phyloP scores from a whole-genome alignment of 1,140 invertebrate genomes.

The Anthonomus grandis region DNA sequence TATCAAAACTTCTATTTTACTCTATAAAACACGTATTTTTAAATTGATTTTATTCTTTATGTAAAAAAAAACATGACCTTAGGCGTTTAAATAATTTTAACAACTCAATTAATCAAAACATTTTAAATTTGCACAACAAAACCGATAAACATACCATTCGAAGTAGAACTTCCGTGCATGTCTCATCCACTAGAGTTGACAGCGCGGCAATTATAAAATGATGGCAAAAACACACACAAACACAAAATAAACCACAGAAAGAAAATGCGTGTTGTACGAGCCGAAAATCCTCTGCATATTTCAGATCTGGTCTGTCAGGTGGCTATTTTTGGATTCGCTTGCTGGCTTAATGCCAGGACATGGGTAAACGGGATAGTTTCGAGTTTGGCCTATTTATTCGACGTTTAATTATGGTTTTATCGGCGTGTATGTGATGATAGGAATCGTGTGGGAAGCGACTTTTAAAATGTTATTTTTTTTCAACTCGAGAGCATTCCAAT shows the following conservation, averaged over 20 bases:
- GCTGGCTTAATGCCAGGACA: constrained; percentile 14
- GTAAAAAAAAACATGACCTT: too few relatives aligned
- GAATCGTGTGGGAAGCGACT: not conserved
- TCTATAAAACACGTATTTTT: too few relatives aligned
- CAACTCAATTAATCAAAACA: not conserved
- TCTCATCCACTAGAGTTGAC: not conserved
- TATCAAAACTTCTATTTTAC: too few relatives aligned
- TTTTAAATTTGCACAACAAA: not conserved
- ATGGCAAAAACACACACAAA: constrained; percentile 12
- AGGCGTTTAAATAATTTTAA: too few relatives aligned
- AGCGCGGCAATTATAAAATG: not conserved
- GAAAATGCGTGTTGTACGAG: too few relatives aligned
- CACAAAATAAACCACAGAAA: not conserved
- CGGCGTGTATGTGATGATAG: constrained; percentile 8
- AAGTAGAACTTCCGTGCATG: constrained; percentile 4
- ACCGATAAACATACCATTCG: constrained; percentile 4
- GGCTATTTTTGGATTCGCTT: constrained; percentile 18
- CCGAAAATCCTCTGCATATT: constrained; percentile 11
- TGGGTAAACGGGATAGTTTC: constrained; percentile 8
- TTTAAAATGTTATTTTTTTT: too few relatives aligned
- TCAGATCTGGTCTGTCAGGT: constrained; percentile 17
- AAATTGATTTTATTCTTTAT: too few relatives aligned
- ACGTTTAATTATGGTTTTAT: too few relatives aligned
- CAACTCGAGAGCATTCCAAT: too few relatives aligned
- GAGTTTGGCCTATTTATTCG: constrained; percentile 22